phyloP scores from a whole-genome alignment of 2,888 invertebrate species.

The Neelides folsomi region DNA sequence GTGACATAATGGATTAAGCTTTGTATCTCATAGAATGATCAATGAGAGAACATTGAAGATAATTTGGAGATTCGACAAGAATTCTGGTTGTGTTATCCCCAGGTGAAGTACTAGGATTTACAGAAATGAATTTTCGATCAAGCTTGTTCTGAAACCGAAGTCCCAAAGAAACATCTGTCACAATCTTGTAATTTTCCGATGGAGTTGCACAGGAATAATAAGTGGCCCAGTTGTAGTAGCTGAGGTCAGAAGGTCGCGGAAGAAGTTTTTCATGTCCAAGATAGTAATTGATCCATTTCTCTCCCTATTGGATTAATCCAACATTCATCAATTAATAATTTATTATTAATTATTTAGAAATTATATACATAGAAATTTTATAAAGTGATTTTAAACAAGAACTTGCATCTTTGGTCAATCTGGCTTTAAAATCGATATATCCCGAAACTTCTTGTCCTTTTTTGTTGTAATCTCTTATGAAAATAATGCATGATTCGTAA shows the following conservation, averaged over 20 bases:
- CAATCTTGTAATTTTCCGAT: constrained; percentile 61
- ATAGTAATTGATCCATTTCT: constrained; percentile 16
- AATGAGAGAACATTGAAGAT: constrained; percentile 62
- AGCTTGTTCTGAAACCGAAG: constrained; percentile 65
- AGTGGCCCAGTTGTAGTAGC: constrained; percentile 63
- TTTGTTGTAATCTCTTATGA: constrained; percentile 53
- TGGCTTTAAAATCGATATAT: constrained; percentile 66
- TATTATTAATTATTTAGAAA: too few species aligned
- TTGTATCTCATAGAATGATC: constrained; percentile 60
- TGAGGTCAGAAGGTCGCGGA: constrained; percentile 57
- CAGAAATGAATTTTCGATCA: constrained; percentile 61
- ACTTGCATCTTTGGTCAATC: constrained; percentile 48
- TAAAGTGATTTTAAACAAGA: too few species aligned
- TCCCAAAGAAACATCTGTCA: constrained; percentile 58
- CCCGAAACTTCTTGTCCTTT: constrained; percentile 68
- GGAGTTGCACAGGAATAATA: constrained; percentile 56
- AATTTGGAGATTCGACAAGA: constrained; percentile 50
- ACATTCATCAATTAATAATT: too few species aligned
- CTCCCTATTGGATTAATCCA: not conserved
- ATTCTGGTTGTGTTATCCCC: constrained; percentile 55
- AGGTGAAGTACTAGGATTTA: constrained; percentile 50
- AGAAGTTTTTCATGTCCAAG: constrained; percentile 47
- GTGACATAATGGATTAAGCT: too few species aligned
- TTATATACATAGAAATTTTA: too few species aligned
- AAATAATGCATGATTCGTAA: constrained; percentile 61